Evolutionary conservation across 2,113 vertebrate genomes (phyloP).

Genomic region (Rafetus swinhoei): DNA sequence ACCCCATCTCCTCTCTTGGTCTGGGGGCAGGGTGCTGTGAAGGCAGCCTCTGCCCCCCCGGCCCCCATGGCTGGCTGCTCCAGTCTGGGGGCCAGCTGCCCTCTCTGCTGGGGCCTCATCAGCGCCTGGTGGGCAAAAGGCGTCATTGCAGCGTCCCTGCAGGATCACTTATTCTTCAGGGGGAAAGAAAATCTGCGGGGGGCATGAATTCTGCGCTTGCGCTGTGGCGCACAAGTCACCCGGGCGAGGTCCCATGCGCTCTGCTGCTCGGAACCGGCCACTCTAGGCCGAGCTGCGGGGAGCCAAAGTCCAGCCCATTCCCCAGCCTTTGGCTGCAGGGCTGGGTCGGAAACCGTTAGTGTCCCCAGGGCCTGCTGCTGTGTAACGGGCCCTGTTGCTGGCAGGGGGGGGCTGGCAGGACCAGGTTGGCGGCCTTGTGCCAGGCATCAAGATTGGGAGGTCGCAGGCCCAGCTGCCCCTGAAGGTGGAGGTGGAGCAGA

Average conservation of each 20-base stretch:
- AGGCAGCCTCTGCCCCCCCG: background rate
- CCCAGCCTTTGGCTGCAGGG: accelerated
- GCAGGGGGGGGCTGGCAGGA: conserved; percentile 98
- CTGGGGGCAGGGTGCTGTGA: background rate
- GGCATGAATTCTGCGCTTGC: background rate
- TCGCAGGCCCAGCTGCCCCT: conserved; percentile 87
- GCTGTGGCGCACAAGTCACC: background rate
- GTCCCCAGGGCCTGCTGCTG: accelerated
- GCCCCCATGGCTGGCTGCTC: background rate
- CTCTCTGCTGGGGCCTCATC: background rate
- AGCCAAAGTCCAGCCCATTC: no score
- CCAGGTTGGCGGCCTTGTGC: conserved; percentile 93
- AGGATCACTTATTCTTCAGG: no score
- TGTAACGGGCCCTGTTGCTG: background rate
- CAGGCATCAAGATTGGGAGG: conserved; percentile 90
- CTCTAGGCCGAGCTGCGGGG: no score
- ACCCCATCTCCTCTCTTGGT: no score
- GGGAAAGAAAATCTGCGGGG: no score
- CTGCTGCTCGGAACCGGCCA: no score
- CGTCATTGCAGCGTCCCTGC: background rate
- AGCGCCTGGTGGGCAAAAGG: background rate
- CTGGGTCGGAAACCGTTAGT: background rate
- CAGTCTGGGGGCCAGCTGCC: no score
- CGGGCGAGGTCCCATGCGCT: no score
- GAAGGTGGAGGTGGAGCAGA: conserved; percentile 86